Conservation (phyloP, 1,140 invertebrate species). For the Panagrolaimus sp. region DNA sequence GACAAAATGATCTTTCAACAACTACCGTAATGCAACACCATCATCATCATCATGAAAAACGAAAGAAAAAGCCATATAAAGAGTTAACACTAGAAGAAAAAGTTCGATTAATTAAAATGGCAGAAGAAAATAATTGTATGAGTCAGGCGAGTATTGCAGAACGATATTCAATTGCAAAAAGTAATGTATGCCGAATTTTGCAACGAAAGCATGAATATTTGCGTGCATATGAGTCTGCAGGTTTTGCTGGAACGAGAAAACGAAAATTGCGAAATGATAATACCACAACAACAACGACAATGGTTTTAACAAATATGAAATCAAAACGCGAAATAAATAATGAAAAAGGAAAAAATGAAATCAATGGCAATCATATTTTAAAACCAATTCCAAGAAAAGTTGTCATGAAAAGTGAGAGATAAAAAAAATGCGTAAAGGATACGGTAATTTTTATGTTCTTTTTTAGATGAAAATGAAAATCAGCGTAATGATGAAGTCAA, state of each 20-base stretch:
- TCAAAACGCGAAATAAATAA: background rate
- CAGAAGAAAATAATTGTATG: constrained; percentile 46
- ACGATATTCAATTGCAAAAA: constrained; percentile 50
- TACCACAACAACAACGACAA: background rate
- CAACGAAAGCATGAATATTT: constrained; percentile 51
- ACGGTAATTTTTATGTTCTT: background rate
- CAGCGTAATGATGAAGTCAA: background rate
- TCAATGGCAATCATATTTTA: background rate
- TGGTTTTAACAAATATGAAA: constrained; percentile 15
- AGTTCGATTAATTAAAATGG: constrained; percentile 48
- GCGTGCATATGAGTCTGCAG: constrained; percentile 43
- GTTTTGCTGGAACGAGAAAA: constrained; percentile 46
- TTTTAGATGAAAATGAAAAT: background rate
- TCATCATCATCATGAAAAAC: constrained; percentile 1
- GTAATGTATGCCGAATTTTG: constrained; percentile 52
- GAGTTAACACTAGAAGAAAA: constrained; percentile 53
- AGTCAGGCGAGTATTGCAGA: constrained; percentile 53
- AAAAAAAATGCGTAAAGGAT: background rate
- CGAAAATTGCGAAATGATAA: constrained; percentile 37
- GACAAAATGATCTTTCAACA: background rate
- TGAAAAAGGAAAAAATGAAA: constrained; percentile 10
- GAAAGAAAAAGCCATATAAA: constrained; percentile 56
- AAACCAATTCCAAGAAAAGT: background rate
- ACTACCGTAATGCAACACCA: background rate
- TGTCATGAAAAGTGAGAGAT: background rate